phyloP scores from a whole-genome alignment of 2,113 vertebrate species.

The Misgurnus mizolepis region DNA sequence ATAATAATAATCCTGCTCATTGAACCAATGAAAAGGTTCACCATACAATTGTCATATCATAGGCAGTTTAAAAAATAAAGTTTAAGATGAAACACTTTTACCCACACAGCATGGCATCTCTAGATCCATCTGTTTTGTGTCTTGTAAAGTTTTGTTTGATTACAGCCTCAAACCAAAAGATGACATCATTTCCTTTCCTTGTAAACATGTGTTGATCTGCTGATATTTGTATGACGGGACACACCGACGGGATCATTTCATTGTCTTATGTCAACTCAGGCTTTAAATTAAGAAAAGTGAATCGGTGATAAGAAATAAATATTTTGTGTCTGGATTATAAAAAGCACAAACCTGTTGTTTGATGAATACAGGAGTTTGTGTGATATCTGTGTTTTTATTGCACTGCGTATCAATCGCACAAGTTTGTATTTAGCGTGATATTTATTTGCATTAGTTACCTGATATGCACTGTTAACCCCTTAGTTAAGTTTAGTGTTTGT shows the following conservation, averaged over 20 bases:
- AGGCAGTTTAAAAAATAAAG: background rate
- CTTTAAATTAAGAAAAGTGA: background rate
- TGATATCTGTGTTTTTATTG: too few species aligned
- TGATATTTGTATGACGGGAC: background rate
- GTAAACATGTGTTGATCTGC: background rate
- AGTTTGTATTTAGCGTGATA: too few species aligned
- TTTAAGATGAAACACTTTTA: background rate
- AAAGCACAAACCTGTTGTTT: too few species aligned
- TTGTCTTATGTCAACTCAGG: background rate
- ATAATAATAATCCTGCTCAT: background rate
- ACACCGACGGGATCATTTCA: background rate
- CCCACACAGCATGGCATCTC: background rate
- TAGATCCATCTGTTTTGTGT: background rate
- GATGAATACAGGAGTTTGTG: too few species aligned
- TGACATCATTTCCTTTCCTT: conserved; percentile 4
- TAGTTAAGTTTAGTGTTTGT: too few species aligned
- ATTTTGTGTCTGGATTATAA: too few species aligned
- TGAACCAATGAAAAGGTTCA: background rate
- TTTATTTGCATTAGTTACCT: too few species aligned
- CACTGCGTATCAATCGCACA: too few species aligned
- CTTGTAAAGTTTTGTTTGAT: conserved; percentile 15
- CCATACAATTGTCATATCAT: background rate
- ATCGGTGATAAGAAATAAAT: too few species aligned
- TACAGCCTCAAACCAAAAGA: conserved; percentile 8
- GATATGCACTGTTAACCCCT: too few species aligned